Conservation (phyloP, 2,888 invertebrate species). For the Oeneis ivallda region DNA sequence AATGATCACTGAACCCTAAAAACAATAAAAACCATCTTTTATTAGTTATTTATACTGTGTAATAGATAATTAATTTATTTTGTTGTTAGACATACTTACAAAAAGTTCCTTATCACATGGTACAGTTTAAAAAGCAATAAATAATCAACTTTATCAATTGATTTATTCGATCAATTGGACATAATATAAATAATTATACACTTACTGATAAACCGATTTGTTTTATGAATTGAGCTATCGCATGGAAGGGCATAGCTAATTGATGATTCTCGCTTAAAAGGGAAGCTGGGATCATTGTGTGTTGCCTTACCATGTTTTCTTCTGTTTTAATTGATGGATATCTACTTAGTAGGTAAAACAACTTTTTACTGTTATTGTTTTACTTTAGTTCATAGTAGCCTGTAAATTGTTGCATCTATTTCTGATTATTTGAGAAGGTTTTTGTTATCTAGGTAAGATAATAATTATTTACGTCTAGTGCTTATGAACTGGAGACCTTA, state of each 20-base stretch:
- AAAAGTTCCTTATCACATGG: background rate
- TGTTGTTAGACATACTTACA: background rate
- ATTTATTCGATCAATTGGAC: constrained; percentile 6
- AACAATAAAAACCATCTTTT: no score
- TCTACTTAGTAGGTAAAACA: background rate
- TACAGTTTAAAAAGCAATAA: background rate
- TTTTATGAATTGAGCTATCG: constrained; percentile 31
- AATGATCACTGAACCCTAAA: no score
- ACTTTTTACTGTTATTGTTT: background rate
- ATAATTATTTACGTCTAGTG: background rate
- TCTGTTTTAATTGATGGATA: background rate
- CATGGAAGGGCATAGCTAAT: constrained; percentile 29
- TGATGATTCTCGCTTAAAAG: constrained; percentile 23
- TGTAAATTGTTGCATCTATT: background rate
- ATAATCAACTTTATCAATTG: constrained; percentile 7
- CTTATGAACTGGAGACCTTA: no score
- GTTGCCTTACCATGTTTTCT: background rate
- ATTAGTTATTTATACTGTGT: no score
- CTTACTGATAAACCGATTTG: constrained; percentile 13
- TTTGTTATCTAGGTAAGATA: background rate
- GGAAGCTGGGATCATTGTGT: constrained; percentile 11
- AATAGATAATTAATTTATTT: no score
- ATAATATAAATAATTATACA: constrained; percentile 11
- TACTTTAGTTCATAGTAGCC: background rate
- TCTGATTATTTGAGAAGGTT: background rate